Conservation (phyloP, 1,140 invertebrate genomes). For the Acyrthosiphon pisum region DNA sequence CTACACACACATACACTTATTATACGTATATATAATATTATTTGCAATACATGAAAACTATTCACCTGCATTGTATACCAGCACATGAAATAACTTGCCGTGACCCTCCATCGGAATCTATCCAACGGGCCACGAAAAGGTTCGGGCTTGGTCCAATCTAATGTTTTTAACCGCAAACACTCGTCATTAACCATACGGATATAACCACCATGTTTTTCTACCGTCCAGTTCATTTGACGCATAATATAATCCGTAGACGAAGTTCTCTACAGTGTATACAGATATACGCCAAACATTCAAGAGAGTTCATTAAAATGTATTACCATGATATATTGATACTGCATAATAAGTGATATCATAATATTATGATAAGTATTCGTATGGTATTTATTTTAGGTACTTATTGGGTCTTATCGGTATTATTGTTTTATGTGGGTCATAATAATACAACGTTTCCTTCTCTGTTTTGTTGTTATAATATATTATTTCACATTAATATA, state of each 20-base stretch:
- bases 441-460: background rate
- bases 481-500: background rate
- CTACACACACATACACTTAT: too few relatives aligned
- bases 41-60: background rate
- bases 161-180: constrained; percentile 64
- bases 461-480: background rate
- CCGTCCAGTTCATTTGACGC: constrained; percentile 64
- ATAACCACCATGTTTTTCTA: constrained; percentile 61
- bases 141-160: constrained; percentile 64
- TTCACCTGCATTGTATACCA: constrained; percentile 69
- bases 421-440: background rate
- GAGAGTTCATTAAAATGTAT: background rate
- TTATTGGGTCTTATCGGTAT: too few relatives aligned
- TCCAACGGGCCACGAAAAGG: constrained; percentile 69
- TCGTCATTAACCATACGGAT: constrained; percentile 65
- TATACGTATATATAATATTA: background rate
- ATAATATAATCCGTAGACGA: constrained; percentile 64
- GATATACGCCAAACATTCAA: background rate
- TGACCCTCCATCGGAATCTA: constrained; percentile 69
- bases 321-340: background rate
- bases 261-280: background rate
- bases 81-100: constrained; percentile 73
- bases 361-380: too few relatives aligned
- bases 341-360: too few relatives aligned
- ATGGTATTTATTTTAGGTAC: too few relatives aligned